These are phyloP conservation scores for Anoura caudifer DNA, from an alignment of 2,113 vertebrate species.

Conservation along the genomic window DNA sequence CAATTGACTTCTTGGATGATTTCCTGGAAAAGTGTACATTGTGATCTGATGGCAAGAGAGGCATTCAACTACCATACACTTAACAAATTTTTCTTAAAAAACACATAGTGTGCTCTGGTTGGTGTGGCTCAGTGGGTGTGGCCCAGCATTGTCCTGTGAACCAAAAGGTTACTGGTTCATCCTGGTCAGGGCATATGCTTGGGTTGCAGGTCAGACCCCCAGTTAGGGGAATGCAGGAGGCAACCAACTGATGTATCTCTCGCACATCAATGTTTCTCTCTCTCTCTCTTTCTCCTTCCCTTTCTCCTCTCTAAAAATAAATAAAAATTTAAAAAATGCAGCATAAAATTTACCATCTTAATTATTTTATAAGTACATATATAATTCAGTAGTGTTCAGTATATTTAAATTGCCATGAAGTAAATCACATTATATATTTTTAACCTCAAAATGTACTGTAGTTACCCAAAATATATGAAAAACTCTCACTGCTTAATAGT, in stretches of 20 bases:
- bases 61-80: neutral
- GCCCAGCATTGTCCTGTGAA: too few relatives aligned
- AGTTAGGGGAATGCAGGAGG: too few relatives aligned
- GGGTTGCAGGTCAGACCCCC: too few relatives aligned
- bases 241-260: too few relatives aligned
- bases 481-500: neutral
- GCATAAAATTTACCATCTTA: neutral
- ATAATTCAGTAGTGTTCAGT: neutral
- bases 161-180: too few relatives aligned
- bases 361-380: neutral
- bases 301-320: too few relatives aligned
- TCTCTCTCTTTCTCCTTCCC: too few relatives aligned
- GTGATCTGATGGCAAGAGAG: neutral
- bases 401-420: neutral
- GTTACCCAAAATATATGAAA: neutral
- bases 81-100: neutral
- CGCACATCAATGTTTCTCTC: too few relatives aligned
- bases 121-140: too few relatives aligned
- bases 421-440: neutral
- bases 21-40: neutral
- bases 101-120: neutral
- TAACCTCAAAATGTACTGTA: neutral
- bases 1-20: constrained; percentile 6
- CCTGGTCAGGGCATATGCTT: too few relatives aligned
- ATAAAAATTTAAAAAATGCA: neutral